Evolutionary conservation across 2,888 invertebrate genomes (phyloP).

Genomic region (Nemoura dubitans): DNA sequence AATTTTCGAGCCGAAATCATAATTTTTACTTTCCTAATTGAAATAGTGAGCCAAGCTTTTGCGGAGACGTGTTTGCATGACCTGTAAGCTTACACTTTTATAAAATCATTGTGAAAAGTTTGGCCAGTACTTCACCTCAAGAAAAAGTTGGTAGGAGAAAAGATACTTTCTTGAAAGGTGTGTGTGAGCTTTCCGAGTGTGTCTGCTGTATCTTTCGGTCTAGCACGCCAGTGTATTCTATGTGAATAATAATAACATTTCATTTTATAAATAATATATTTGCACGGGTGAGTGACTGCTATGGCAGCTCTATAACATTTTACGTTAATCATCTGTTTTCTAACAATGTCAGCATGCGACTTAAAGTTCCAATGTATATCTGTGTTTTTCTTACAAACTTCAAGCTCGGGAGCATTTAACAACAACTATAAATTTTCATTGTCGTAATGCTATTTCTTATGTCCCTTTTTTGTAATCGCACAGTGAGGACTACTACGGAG

Average conservation of each 20-base stretch:
- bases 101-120: neutral
- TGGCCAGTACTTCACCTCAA: too few species aligned
- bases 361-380: slow-evolving; percentile 8
- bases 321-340: slow-evolving; percentile 13
- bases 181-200: neutral
- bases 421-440: neutral
- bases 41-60: neutral
- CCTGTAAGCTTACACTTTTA: neutral
- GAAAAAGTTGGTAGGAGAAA: neutral
- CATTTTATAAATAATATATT: neutral
- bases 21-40: neutral
- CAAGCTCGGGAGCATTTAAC: neutral
- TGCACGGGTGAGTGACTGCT: slow-evolving; percentile 40
- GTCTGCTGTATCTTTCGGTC: neutral
- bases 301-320: slow-evolving; percentile 7
- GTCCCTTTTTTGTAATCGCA: slow-evolving; percentile 52
- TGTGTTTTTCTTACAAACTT: neutral
- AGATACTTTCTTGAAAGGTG: neutral
- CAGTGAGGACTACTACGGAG: slow-evolving; percentile 94
- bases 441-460: slow-evolving; percentile 37
- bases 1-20: neutral
- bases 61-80: neutral
- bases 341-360: slow-evolving; percentile 32
- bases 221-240: slow-evolving; percentile 12
- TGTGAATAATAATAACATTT: slow-evolving; percentile 12